Evolutionary conservation across 2,888 invertebrate species (phyloP), one percentile per base, ranked within the genome.

Genomic region (Cosmia trapezina): DNA sequence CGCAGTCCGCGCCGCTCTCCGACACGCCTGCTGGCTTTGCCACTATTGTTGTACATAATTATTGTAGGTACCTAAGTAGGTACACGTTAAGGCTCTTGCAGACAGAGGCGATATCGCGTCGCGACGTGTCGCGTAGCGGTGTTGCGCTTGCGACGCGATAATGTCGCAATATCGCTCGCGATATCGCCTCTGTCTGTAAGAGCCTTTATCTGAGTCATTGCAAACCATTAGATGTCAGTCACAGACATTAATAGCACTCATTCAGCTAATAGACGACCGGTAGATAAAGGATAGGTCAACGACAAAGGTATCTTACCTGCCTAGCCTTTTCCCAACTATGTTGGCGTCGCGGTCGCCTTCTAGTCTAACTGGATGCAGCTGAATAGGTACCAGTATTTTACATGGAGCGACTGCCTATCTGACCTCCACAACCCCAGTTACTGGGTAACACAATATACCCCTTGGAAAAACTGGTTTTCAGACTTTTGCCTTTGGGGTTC

Each of bases 41-140:
- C 41, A 77, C 47, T 73, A 65, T 65, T 78, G 59, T 78, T 78
- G 63, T 78, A 28, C 3, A 73, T 73, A 78, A 78, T 78, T 78
- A 73, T 68, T 60, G 53, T 67, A 28, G n/a, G n/a, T n/a, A n/a
- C 37, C 37, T 47, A 22, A 61, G 41, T 54, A 43, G 45, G n/a
- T 67, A 57, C 54, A 53, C 37, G 54, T 54, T n/a, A n/a, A n/a
- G n/a, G n/a, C n/a, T n/a, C n/a, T n/a, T n/a, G n/a, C n/a, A n/a
- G n/a, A n/a, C n/a, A n/a, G n/a, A n/a, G n/a, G n/a, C n/a, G n/a
- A n/a, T n/a, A n/a, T n/a, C n/a, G n/a, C n/a, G n/a, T n/a, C n/a
- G n/a, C n/a, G n/a, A n/a, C n/a, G n/a, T n/a, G n/a, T n/a, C n/a
- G n/a, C n/a, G n/a, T n/a, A n/a, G n/a, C n/a, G n/a, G n/a, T n/a